Base-by-base conservation (phyloP, 2,888 invertebrate species). In the Hetaerina titia region DNA sequence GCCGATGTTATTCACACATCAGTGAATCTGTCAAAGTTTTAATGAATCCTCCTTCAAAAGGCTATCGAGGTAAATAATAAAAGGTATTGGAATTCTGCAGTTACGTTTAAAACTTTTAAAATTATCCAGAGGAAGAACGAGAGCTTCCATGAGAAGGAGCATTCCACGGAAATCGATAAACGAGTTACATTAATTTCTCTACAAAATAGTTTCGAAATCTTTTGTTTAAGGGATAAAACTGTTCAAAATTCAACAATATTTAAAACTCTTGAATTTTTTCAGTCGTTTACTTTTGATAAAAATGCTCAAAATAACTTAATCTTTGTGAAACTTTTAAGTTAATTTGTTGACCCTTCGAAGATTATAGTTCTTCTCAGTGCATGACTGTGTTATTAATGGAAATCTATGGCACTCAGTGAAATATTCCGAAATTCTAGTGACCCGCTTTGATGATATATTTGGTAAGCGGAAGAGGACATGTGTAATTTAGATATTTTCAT, bases 61-160 rank as follows among this genome's bases (percentile, higher is more conserved):
- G 69, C 69, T 69, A 69, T 69, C n/a, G n/a, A 69, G 69, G 69
- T 69, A n/a, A 69, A 69, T 69, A 69, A 69, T 69, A 69, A 69
- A 69, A 69, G 69, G n/a, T 69, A 69, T 69, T n/a, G 69, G 69
- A 69, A n/a, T 69, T 69, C n/a, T n/a, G 69, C 69, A 5, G 69
- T 69, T 63, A 69, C n/a, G 69, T 9, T 69, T 22, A 69, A 69
- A 69, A 69, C n/a, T 22, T 69, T 69, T 69, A n/a, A n/a, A n/a
- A 69, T n/a, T 69, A n/a, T 69, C 69, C 69, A n/a, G 69, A 69
- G 69, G 69, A 69, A n/a, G 69, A 69, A n/a, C 69, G 9, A n/a
- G 6, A n/a, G 17, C 11, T 69, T n/a, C 69, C 69, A 69, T n/a
- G 69, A n/a, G 69, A n/a, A 69, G 69, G 9, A 17, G 19, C 69